Evolutionary conservation across 2,888 invertebrate genomes (phyloP).

Genomic region (Xylocampa areola): DNA sequence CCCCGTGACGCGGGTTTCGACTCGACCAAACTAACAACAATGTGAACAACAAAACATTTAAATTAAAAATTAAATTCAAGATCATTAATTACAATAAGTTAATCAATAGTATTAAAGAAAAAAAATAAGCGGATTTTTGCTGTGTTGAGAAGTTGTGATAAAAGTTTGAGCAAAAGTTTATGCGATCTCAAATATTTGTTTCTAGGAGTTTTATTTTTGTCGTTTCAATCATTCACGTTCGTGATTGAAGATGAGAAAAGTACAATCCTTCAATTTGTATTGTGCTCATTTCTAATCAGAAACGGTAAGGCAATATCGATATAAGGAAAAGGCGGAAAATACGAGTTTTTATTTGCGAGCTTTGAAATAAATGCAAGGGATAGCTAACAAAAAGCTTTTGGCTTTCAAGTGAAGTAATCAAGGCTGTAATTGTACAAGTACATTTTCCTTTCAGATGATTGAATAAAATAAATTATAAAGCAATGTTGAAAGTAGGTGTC

Average conservation of each 20-base stretch:
- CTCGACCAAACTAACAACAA: conserved; percentile 21
- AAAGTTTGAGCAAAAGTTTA: conserved; percentile 52
- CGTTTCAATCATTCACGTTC: background rate
- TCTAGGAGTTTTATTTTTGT: conserved; percentile 3
- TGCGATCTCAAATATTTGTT: background rate
- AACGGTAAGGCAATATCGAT: conserved; percentile 36
- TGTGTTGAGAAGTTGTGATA: conserved; percentile 17
- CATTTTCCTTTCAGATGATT: conserved; percentile 16
- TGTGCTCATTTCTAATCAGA: conserved; percentile 29
- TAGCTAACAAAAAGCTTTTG: conserved; percentile 16
- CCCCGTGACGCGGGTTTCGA: conserved; percentile 31
- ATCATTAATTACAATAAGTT: conserved; percentile 1
- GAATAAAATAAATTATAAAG: background rate
- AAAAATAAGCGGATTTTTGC: too few relatives aligned
- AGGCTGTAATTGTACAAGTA: conserved; percentile 3
- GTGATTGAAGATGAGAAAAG: background rate
- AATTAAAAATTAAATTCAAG: conserved; percentile 4
- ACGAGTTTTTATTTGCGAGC: conserved; percentile 23
- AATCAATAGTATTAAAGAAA: too few relatives aligned
- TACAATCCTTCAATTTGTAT: conserved; percentile 3
- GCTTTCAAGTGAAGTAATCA: conserved; percentile 23
- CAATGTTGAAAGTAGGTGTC: background rate
- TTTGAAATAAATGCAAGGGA: conserved; percentile 28
- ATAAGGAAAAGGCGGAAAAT: conserved; percentile 23
- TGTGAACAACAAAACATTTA: conserved; percentile 30